Evolutionary conservation across 2,113 vertebrate genomes (phyloP).

Genomic region (Amblyopsis rosae): DNA sequence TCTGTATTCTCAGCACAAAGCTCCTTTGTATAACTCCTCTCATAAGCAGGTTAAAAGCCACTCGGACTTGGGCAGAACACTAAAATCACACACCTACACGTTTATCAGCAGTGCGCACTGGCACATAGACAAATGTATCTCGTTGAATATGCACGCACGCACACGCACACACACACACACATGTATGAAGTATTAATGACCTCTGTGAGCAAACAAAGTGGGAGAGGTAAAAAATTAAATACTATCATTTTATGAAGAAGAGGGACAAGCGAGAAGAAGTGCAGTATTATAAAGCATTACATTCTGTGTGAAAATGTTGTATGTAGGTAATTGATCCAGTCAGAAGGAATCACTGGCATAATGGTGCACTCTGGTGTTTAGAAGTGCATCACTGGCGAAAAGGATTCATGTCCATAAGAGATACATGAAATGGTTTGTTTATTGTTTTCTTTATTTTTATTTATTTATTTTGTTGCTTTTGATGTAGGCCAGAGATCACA

Average conservation of each 20-base stretch:
- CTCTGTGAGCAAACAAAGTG: constrained; percentile 6
- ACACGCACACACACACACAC: constrained; percentile 18
- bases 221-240: not conserved
- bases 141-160: constrained; percentile 2
- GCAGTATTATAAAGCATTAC: not conserved
- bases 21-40: constrained; percentile 21
- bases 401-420: too few species aligned
- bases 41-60: constrained; percentile 48
- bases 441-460: too few species aligned
- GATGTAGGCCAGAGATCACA: constrained; percentile 33
- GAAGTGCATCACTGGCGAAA: constrained; percentile 14
- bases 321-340: constrained; percentile 17
- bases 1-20: constrained; percentile 20
- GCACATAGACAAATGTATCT: constrained; percentile 12
- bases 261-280: constrained; percentile 1
- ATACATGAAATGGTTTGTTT: too few species aligned
- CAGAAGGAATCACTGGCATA: constrained; percentile 24
- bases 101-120: too few species aligned
- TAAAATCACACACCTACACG: constrained; percentile 6
- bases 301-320: constrained; percentile 15
- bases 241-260: not conserved
- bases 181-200: constrained; percentile 49
- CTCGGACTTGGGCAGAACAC: constrained; percentile 14
- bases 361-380: constrained; percentile 1
- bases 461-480: constrained; percentile 26